Evolutionary conservation across 2,113 vertebrate species (phyloP), one percentile per base, ranked within the genome.

Genomic region (Epinephelus moara): DNA sequence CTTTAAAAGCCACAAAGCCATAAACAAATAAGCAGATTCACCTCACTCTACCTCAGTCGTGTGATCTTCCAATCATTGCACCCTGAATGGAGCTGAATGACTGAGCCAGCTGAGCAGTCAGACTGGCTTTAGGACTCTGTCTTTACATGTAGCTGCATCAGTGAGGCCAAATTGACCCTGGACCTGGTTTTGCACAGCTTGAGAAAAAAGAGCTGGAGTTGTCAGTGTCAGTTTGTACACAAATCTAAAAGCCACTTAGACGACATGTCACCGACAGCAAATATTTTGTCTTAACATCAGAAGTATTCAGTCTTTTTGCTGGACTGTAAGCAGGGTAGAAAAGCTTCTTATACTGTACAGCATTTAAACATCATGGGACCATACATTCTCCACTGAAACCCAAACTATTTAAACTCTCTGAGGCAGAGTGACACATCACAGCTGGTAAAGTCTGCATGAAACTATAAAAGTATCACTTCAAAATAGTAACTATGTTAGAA

Each of bases 51-150:
- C 42, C 42, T 37, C 33, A 37, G 33, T 7, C 33, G 6, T 37
- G 33, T 37, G 33, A 37, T 37, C 6, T 6, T 37, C 5, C 33
- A 37, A 7, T 37, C 33, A 45, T 45, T 45, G 12, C 9, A 45
- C 42, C 42, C 42, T 45, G 42, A 45, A 45, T 45, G 42, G 42
- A 45, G 42, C 42, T 45, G 42, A 45, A 45, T 11, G 9, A 45
- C 42, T 45, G 42, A 45, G 42, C 42, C 9, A 11, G 10, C 42
- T 45, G 42, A 45, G 11, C 42, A 12, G 70, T n/a, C 47, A 13
- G 37, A 75, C 68, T 61, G 70, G 85, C 81, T 81, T 73, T 6
- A 71, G 61, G 30, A 11, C n/a, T 67, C 33, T 18, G 2, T 23
- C 18, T 68, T 69, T 30, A n/a, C 64, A 57, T n/a, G 25, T 15